Evolutionary conservation across 1,140 invertebrate species (phyloP), one percentile per base, ranked within the genome.

Genomic region (Calosoma granatense): DNA sequence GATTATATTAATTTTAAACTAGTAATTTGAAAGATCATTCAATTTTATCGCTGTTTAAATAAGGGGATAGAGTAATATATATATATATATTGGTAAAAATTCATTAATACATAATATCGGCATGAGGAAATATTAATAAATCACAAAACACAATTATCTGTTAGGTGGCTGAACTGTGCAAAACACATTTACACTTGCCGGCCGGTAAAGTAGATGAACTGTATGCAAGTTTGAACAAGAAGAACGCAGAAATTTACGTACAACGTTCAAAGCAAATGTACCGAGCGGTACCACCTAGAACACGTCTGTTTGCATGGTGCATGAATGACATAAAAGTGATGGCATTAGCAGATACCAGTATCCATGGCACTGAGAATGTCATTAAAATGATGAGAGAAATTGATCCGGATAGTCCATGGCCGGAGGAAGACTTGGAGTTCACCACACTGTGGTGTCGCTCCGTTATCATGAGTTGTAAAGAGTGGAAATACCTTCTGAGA

Each of bases 161-260:
- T 57, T 68, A 80, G 73, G 74, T 81, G 3, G 72, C 80, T 61
- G 81, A 92, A 64, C 74, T 94, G 22, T 84, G 83, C 63, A 90
- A 88, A 67, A 84, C 86, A 9, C 84, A 91, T 67, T 74, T 92
- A 2, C 77, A 94, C 19, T 78, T 97, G 56, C 89, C 92, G 0
- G 82, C 87, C 1, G 86, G 81, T 11, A 92, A 90, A 71, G 85
- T 97, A 1, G 92, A 98, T 59, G 90, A 95, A 65, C 74, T 98
- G 0, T 92, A 94, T 68, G 80, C 82, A 0, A 89, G 85, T 64
- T 75, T 97, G 56, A 84, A 85, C 14, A 88, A 89, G 59, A 93
- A 92, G 67, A 96, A 94, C 70, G 87, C 91, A 1, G 88, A 96
- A 66, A 96, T 98, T 61, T 99, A 98, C 72, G 87, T 98, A 30